Evolutionary conservation across 2,797 vertebrate genomes (phyloP).

Genomic region (Ptychobarbus kaznakovi): DNA sequence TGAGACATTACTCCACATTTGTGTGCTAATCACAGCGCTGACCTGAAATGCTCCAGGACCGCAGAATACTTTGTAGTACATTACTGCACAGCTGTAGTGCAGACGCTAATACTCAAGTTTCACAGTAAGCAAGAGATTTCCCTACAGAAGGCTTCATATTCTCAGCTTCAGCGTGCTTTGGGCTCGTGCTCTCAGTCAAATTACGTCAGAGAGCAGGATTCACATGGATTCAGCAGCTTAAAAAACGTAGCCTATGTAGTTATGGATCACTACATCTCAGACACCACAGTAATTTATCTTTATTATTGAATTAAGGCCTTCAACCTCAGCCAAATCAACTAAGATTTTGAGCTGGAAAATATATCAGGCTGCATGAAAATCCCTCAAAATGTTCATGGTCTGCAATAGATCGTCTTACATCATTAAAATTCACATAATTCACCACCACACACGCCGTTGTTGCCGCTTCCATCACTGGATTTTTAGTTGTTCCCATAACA

Average conservation of each 20-base stretch:
- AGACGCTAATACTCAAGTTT: constrained; percentile 24
- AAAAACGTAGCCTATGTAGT: not conserved
- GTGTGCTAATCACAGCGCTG: constrained; percentile 35
- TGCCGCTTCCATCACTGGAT: constrained; percentile 6
- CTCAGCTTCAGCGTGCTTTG: constrained; percentile 17
- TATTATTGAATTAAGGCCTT: constrained; percentile 15
- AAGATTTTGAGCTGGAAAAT: constrained; percentile 23
- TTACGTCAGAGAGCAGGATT: constrained; percentile 20
- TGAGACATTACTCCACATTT: constrained; percentile 36
- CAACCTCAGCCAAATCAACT: not conserved
- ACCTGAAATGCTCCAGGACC: constrained; percentile 41
- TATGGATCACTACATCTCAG: constrained; percentile 19
- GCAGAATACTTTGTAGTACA: constrained; percentile 47
- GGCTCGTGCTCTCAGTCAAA: constrained; percentile 3
- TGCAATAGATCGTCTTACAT: constrained; percentile 34
- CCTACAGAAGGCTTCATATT: constrained; percentile 5
- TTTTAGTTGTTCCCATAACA: constrained; percentile 40
- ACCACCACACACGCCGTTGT: not conserved
- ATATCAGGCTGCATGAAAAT: constrained; percentile 21
- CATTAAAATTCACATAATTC: constrained; percentile 8
- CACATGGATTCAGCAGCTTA: constrained; percentile 25
- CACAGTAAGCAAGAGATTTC: constrained; percentile 23
- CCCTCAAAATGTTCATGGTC: constrained; percentile 8
- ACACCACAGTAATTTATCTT: not conserved
- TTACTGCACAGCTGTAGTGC: constrained; percentile 23